These are phyloP conservation scores for Trialeurodes vaporariorum DNA, from an alignment of 1,140 invertebrate species.

Conservation along the genomic window DNA sequence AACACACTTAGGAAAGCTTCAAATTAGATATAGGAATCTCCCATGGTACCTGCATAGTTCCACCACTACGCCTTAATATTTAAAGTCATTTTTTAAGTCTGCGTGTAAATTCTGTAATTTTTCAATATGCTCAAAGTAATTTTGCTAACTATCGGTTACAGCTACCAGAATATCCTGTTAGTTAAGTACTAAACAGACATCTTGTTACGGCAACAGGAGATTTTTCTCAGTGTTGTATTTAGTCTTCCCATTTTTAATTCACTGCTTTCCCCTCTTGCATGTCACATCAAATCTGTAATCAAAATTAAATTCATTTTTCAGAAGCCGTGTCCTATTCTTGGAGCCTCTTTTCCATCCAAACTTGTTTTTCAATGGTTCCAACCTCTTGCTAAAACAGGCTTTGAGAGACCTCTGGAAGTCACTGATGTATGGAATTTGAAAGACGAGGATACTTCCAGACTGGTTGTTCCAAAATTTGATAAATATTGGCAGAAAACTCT, in stretches of 20 bases:
- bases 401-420: conserved; percentile 63
- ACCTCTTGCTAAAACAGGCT: conserved; percentile 66
- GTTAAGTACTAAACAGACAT: neutral
- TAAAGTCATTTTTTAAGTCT: no score
- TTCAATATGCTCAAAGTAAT: no score
- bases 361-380: conserved; percentile 91
- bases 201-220: no score
- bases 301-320: conserved; percentile 36
- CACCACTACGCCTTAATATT: no score
- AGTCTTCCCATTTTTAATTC: neutral
- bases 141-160: no score
- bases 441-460: conserved; percentile 62
- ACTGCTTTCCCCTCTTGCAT: neutral
- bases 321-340: conserved; percentile 76
- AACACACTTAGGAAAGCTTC: no score
- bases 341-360: conserved; percentile 74
- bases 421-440: conserved; percentile 85
- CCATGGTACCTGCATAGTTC: no score
- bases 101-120: no score
- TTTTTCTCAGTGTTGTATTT: neutral
- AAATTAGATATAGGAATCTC: no score
- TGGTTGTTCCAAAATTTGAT: conserved; percentile 73
- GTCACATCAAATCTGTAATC: conserved; percentile 2
- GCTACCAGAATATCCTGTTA: no score
- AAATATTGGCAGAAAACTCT: conserved; percentile 61